Evolutionary conservation across 30 jellyfish, hydroid and myxozoan genomes (phyloP), one percentile per base, ranked within the genome.

Genomic region (Aurelia coerulea): DNA sequence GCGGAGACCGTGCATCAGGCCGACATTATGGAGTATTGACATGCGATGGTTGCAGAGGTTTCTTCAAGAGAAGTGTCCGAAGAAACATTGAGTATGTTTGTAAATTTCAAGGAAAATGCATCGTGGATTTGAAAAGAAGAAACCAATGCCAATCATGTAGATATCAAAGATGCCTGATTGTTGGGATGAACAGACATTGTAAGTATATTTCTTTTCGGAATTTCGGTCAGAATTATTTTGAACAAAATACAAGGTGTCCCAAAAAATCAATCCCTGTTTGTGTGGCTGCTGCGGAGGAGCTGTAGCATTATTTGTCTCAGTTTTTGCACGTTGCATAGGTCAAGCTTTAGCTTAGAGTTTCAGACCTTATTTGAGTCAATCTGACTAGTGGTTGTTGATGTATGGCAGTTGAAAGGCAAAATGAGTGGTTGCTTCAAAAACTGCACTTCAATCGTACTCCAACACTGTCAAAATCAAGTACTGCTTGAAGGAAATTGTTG

Each of bases 1-100:
- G 99, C 65, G 99, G 97, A n/a, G 99, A 94, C 90, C 85, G 99
- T 17, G 97, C 99, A 16, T 94, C 99, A 6, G 99, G 99, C 32
- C 66, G 97, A 54, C 99, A 94, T 81, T 94, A 94, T 77, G 97
- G 97, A 5, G 97, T 94, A 10, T 84, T 90, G 92, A 83, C 99
- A 34, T 94, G 99, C 51, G 99, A 94, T 73, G 99, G 99, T 6
- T 94, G 99, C 94, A 90, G 99, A 29, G 99, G 99, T 3, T 94
- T 94, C 77, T 94, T 94, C 91, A 94, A 94, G 52, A 75, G 99
- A 42, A 94, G 97, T 67, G 99, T 94, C 18, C 85, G 99, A 42
- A 81, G 97, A 23, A 86, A 90, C 78, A 89, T 86, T 32, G 86
- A 69, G 23, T 89, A 94, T 73, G 85, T 81, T 6, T 94, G 99